Evolutionary conservation across 1,140 invertebrate genomes (phyloP).

Genomic region (Tenebrio molitor): DNA sequence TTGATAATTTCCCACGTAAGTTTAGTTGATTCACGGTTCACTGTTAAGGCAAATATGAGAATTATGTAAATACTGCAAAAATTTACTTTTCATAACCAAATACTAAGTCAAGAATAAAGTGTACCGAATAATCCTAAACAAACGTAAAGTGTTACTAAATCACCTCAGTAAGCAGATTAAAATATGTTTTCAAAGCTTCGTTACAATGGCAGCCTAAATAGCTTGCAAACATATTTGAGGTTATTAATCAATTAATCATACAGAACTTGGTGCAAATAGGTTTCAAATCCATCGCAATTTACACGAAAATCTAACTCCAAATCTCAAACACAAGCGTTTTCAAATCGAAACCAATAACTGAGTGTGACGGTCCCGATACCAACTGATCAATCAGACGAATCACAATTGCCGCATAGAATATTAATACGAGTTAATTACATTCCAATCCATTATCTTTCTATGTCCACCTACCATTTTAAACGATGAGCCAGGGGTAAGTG

Average conservation of each 20-base stretch:
- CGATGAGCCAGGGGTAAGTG: background rate
- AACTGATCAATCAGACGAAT: too few species aligned
- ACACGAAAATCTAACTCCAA: too few species aligned
- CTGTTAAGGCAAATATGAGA: constrained; percentile 30
- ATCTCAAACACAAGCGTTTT: too few species aligned
- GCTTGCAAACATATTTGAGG: constrained; percentile 4
- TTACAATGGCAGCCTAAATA: constrained; percentile 12
- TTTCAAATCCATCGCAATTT: background rate
- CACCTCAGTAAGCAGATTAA: constrained; percentile 12
- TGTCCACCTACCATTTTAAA: background rate
- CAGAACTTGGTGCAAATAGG: background rate
- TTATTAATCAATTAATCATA: constrained; percentile 8
- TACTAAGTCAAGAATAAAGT: constrained; percentile 7
- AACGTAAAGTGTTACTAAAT: constrained; percentile 36
- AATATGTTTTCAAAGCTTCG: constrained; percentile 7
- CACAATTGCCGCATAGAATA: too few species aligned
- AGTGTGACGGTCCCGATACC: too few species aligned
- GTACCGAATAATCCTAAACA: constrained; percentile 26
- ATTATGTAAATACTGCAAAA: constrained; percentile 38
- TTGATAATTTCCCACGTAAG: constrained; percentile 14
- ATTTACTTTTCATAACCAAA: constrained; percentile 24
- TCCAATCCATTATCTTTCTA: too few species aligned
- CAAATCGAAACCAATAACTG: too few species aligned
- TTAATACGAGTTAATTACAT: too few species aligned
- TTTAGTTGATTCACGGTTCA: constrained; percentile 16